A percentile compares a stretch with the other conserved stretches of the same genome.
Evolutionary conservation across 1,140 invertebrate genomes (phyloP).

Genomic region (Scaptomyza montana): DNA sequence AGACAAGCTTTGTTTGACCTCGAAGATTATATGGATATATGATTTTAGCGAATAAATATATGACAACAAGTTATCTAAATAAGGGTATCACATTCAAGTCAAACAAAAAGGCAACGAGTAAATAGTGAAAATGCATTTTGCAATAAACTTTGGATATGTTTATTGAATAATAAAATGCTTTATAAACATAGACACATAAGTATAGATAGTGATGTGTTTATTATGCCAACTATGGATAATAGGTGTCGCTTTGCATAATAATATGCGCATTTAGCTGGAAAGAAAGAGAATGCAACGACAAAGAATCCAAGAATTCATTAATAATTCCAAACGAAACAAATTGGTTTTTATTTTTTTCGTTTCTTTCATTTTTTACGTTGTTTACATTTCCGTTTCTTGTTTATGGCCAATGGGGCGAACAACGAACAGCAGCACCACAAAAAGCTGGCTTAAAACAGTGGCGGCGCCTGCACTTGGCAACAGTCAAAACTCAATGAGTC

Average conservation of each 20-base stretch:
- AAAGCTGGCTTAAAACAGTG: conserved; percentile 20
- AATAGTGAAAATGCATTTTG: conserved; percentile 4
- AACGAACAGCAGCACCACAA: no score
- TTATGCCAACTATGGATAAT: conserved; percentile 22
- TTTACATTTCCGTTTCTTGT: conserved; percentile 46
- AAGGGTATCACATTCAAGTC: no score
- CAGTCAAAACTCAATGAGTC: conserved; percentile 3
- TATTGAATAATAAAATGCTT: conserved; percentile 14
- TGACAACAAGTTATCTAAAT: no score
- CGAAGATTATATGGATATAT: no score
- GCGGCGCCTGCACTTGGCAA: conserved; percentile 39
- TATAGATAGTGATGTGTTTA: conserved; percentile 26
- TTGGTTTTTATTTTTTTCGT: not conserved
- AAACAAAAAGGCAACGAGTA: not conserved
- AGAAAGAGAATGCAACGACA: not conserved
- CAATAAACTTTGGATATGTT: conserved; percentile 5
- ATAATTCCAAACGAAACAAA: conserved; percentile 28
- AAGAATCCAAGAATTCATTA: conserved; percentile 13
- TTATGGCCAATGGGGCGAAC: conserved; percentile 21
- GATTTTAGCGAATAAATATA: no score
- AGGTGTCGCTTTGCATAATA: conserved; percentile 42
- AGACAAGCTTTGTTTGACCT: no score
- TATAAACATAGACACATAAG: not conserved
- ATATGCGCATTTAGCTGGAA: not conserved
- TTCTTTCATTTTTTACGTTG: not conserved